These are phyloP conservation scores for Puntigrus tetrazona DNA, from an alignment of 2,113 vertebrate species.

Conservation along the genomic window DNA sequence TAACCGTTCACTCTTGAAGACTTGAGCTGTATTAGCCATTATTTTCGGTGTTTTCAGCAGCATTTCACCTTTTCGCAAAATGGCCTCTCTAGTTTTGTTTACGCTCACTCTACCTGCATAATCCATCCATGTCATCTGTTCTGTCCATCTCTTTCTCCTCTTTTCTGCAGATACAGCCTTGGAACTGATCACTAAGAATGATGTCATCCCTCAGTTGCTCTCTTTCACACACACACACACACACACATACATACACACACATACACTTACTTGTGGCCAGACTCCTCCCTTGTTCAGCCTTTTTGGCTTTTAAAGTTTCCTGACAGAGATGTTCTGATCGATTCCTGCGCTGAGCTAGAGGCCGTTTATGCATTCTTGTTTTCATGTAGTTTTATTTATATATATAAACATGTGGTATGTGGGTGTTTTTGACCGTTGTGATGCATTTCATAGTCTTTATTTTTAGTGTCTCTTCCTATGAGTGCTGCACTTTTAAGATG, in stretches of 20 bases:
- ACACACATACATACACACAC: neutral
- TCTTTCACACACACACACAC: neutral
- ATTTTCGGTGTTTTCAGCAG: neutral
- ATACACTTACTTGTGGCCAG: neutral
- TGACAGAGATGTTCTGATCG: slow-evolving; percentile 15
- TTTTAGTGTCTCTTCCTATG: neutral
- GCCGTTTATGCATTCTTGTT: neutral
- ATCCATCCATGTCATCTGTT: neutral
- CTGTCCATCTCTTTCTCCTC: slow-evolving; percentile 19
- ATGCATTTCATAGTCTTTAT: neutral
- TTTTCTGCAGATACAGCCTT: slow-evolving; percentile 43
- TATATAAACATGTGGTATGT: neutral
- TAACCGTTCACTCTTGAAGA: neutral
- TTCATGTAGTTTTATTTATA: neutral
- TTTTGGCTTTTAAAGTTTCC: slow-evolving; percentile 30
- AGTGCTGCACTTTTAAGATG: neutral
- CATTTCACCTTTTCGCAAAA: neutral
- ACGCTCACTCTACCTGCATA: neutral
- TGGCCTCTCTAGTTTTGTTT: slow-evolving; percentile 17
- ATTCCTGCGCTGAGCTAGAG: neutral
- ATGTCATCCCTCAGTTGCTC: slow-evolving; percentile 30
- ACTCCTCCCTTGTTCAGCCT: slow-evolving; percentile 6
- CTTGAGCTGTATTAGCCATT: neutral
- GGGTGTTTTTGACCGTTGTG: neutral
- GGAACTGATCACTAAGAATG: slow-evolving; percentile 34